Evolutionary conservation across 2,797 vertebrate species (phyloP).

Genomic region (Lepilemur ruficaudatus): DNA sequence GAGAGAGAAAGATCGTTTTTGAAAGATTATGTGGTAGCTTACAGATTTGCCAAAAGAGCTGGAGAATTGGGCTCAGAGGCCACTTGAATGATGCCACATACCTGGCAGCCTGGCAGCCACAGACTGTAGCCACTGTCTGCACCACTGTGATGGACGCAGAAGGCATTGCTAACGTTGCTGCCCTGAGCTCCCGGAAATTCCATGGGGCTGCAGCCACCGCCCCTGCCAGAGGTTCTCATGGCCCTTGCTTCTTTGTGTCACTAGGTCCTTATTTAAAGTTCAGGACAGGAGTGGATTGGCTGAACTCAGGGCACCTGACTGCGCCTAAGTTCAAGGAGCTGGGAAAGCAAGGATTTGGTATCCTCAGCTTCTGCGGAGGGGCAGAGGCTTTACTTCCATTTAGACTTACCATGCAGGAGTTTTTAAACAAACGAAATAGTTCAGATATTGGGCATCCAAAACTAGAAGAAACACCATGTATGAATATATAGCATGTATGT

Average conservation of each 20-base stretch:
- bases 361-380: background rate
- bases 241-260: background rate
- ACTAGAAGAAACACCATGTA: background rate
- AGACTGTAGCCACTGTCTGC: background rate
- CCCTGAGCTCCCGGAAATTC: background rate
- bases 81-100: background rate
- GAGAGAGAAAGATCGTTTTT: background rate
- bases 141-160: background rate
- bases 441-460: background rate
- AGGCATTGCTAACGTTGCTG: background rate
- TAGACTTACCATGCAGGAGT: background rate
- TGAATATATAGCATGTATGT: background rate
- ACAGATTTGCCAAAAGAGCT: background rate
- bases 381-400: background rate
- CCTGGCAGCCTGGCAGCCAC: background rate
- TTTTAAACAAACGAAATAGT: background rate
- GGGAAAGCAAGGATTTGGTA: background rate
- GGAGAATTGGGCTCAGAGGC: background rate
- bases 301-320: background rate
- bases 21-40: background rate
- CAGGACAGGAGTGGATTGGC: too few relatives aligned
- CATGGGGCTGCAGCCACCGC: too few relatives aligned
- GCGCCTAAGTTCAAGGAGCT: background rate
- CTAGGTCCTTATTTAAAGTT: background rate
- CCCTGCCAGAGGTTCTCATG: background rate